Evolutionary conservation across 1,140 invertebrate species (phyloP).

Genomic region (fruit fly (Drosophila melanogaster)): DNA sequence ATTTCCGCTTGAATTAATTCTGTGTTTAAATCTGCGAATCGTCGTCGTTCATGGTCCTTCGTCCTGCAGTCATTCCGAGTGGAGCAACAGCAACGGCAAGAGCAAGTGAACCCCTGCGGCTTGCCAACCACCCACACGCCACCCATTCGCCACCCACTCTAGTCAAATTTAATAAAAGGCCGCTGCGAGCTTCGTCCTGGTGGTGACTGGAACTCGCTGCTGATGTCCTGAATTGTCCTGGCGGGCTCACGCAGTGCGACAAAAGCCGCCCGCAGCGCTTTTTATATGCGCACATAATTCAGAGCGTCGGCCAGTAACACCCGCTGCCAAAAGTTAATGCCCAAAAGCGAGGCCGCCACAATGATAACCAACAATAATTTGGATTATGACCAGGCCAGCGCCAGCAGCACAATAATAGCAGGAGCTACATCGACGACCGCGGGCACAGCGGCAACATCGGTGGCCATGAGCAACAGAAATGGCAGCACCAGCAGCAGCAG

Average conservation of each 20-base stretch:
- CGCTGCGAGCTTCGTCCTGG: conserved; percentile 10
- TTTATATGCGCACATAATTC: conserved; percentile 81
- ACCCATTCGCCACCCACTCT: conserved; percentile 37
- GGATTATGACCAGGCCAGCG: conserved; percentile 70
- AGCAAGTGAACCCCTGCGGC: conserved; percentile 70
- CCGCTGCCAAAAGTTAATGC: conserved; percentile 77
- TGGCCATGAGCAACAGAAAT: conserved; percentile 49
- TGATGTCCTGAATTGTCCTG: conserved; percentile 57
- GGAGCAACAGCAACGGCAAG: conserved; percentile 9
- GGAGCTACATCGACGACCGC: conserved; percentile 8
- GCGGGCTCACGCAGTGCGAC: conserved; percentile 71
- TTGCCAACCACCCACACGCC: conserved; percentile 12
- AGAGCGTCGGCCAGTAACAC: conserved; percentile 56
- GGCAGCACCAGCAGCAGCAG: conserved; percentile 75
- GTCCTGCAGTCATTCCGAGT: conserved; percentile 63
- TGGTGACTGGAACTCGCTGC: conserved; percentile 23
- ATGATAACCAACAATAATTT: conserved; percentile 84
- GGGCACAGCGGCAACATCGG: conserved; percentile 34
- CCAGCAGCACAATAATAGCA: conserved; percentile 18
- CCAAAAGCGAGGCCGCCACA: conserved; percentile 64
- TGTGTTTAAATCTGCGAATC: conserved; percentile 76
- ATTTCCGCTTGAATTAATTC: conserved; percentile 82
- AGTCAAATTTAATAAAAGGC: conserved; percentile 74
- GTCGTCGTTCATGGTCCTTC: conserved; percentile 23
- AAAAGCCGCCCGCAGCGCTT: conserved; percentile 78